Conservation (phyloP, 2,113 vertebrate genomes). For the Lathamus discolor region DNA sequence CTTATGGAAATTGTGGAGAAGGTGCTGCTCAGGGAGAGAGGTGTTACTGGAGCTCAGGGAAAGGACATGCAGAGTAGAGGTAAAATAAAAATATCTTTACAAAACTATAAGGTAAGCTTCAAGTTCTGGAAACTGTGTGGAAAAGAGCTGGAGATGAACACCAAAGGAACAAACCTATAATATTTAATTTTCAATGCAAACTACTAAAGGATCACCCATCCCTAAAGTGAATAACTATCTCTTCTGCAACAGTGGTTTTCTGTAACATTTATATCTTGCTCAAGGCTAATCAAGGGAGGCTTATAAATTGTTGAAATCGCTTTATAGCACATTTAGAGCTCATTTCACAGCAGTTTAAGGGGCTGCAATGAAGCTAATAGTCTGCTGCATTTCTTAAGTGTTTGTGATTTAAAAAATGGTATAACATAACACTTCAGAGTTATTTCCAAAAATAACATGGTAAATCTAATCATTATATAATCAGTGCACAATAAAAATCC, state of each 20-base stretch:
- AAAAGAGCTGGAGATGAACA: neutral
- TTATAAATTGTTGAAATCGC: slow-evolving; percentile 67
- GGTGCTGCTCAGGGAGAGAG: neutral
- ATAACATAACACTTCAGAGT: slow-evolving; percentile 18
- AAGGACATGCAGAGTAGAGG: neutral
- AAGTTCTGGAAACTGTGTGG: neutral
- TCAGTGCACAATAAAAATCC: neutral
- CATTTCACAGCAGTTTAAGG: slow-evolving; percentile 64
- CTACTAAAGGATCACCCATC: neutral
- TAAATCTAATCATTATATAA: slow-evolving; percentile 37
- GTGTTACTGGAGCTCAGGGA: neutral
- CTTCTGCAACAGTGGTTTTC: slow-evolving; percentile 12
- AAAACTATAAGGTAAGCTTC: neutral
- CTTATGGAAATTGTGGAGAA: neutral
- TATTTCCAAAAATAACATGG: slow-evolving; percentile 22
- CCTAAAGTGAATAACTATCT: slow-evolving; percentile 6
- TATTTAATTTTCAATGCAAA: neutral
- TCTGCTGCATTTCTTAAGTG: slow-evolving; percentile 60
- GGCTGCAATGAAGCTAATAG: slow-evolving; percentile 64
- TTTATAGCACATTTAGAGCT: slow-evolving; percentile 66
- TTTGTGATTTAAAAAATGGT: slow-evolving; percentile 66
- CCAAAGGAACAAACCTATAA: neutral
- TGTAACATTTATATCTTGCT: slow-evolving; percentile 61
- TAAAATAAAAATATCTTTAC: neutral
- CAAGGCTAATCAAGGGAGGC: slow-evolving; percentile 61